Base-by-base conservation (phyloP, 2,888 invertebrate genomes). In the Danaus chrysippus region DNA sequence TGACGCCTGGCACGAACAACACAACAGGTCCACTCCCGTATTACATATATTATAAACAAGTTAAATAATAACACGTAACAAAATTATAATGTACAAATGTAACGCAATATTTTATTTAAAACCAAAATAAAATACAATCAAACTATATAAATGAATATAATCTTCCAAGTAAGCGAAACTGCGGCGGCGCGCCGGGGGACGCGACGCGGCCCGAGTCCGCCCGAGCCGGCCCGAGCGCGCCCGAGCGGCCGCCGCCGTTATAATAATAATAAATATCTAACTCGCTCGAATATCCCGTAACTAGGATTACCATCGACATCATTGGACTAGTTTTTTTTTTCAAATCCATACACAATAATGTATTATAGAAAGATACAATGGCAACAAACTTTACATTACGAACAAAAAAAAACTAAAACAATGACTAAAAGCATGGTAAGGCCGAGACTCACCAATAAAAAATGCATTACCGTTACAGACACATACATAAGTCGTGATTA, bases 381-480 rank as follows among this genome's bases (percentile, higher is more conserved):
- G 90, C 90, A 91, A 91, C 90, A 88, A 89, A 91, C 89, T 90
- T 90, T 88, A 90, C 88, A 90, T 49, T 17, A 49, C 23, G 17
- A 49, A 49, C 15, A 49, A 49, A 88, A 90, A 87, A 64, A 85
- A 84, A 87, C 88, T 89, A 90, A 91, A 91, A 90, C 90, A 90
- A 90, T 90, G 90, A 91, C 90, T 91, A 91, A 90, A 91, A 91
- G 90, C 90, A 82, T 78, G 87, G 81, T 78, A 77, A 84, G 84
- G 81, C 85, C 84, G 79, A 75, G 85, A 81, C 86, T 80, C 84
- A 77, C 85, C 87, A 85, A 84, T 86, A 87, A 84, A 86, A 89
- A 91, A 91, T 91, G 90, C 90, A 90, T 90, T 90, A 89, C 87
- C 86, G 82, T 88, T 90, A 89, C 88, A 90, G 88, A 90, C 90